phyloP scores from a whole-genome alignment of 2,888 invertebrate species.

The Drosophila nigricruria region DNA sequence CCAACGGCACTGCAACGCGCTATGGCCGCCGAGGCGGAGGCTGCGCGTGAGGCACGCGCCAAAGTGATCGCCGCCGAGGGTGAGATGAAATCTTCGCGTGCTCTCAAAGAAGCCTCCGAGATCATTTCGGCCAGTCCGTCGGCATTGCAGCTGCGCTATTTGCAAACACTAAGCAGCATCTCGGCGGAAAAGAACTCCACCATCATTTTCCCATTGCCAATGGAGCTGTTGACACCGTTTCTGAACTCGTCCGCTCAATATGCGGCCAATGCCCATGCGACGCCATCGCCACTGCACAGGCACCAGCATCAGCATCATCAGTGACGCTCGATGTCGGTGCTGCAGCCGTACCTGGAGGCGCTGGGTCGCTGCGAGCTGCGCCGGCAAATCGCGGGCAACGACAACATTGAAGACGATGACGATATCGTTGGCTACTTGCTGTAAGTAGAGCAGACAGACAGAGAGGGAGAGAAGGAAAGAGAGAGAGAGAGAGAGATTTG shows the following conservation, averaged over 20 bases:
- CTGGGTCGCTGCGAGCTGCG: constrained; percentile 76
- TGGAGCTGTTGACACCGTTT: constrained; percentile 89
- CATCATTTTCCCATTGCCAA: constrained; percentile 96
- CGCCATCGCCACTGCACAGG: constrained; percentile 49
- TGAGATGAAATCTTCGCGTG: constrained; percentile 92
- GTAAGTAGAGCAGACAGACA: constrained; percentile 14
- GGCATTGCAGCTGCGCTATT: constrained; percentile 91
- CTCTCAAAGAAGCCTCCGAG: constrained; percentile 93
- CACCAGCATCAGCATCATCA: constrained; percentile 66
- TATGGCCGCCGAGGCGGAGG: constrained; percentile 94
- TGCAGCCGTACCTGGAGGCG: constrained; percentile 78
- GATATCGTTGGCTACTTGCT: constrained; percentile 69
- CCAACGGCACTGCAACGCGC: constrained; percentile 92
- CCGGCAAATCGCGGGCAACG: constrained; percentile 49
- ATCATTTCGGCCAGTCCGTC: constrained; percentile 91
- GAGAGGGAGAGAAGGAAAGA: background rate
- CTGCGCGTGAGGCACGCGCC: constrained; percentile 89
- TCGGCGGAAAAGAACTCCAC: constrained; percentile 98
- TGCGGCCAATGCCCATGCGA: constrained; percentile 23
- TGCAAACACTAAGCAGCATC: constrained; percentile 96
- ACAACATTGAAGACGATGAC: constrained; percentile 49
- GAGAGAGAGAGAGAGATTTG: background rate
- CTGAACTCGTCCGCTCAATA: constrained; percentile 57
- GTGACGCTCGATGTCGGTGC: constrained; percentile 79
- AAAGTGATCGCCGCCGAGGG: constrained; percentile 91